phyloP scores from a whole-genome alignment of 2,888 invertebrate species.

The Orchesella flavescens region DNA sequence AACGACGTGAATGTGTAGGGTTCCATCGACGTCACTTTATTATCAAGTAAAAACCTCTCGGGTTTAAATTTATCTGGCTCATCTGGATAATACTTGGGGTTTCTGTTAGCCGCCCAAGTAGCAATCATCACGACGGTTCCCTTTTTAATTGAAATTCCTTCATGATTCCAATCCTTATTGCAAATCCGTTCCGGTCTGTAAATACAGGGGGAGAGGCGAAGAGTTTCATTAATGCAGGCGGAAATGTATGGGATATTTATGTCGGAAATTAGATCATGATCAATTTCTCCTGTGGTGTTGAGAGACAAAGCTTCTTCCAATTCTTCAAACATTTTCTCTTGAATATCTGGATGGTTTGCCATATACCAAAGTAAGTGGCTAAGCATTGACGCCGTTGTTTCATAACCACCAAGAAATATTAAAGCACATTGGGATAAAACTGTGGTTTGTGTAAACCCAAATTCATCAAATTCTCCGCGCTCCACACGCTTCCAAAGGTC shows the following conservation, averaged over 20 bases:
- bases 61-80: conserved; percentile 64
- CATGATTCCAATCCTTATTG: conserved; percentile 61
- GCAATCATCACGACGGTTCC: conserved; percentile 60
- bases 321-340: conserved; percentile 65
- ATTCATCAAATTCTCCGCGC: conserved; percentile 49
- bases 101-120: conserved; percentile 60
- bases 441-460: conserved; percentile 62
- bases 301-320: conserved; percentile 29
- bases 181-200: conserved; percentile 50
- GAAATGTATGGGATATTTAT: conserved; percentile 48
- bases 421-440: conserved; percentile 63
- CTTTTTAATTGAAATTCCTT: conserved; percentile 60
- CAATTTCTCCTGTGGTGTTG: conserved; percentile 5
- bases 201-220: too few relatives aligned
- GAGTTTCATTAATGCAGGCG: conserved; percentile 31
- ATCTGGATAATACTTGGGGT: conserved; percentile 62
- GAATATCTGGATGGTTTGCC: conserved; percentile 62
- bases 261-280: conserved; percentile 73
- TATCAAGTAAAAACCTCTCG: conserved; percentile 65
- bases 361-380: conserved; percentile 58
- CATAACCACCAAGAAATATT: conserved; percentile 66
- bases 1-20: conserved; percentile 54
- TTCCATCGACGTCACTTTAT: conserved; percentile 44
- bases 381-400: conserved; percentile 58
- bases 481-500: conserved; percentile 45